phyloP scores from a whole-genome alignment of 2,888 invertebrate genomes.

The Trimorus sp. region DNA sequence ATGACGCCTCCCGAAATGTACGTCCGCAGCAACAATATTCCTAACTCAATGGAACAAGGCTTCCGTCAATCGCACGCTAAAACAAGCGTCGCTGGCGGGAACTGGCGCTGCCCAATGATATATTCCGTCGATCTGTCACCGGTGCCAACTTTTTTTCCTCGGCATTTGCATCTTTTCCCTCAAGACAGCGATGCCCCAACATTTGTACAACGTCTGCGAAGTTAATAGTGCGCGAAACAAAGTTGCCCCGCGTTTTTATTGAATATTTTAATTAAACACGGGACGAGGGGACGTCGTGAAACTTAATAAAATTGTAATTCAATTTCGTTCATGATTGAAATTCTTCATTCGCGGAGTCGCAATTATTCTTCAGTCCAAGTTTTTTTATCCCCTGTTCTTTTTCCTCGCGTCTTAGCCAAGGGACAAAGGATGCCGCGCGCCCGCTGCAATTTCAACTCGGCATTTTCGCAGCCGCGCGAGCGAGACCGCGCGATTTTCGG shows the following conservation, averaged over 20 bases:
- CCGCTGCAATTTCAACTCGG: conserved; percentile 19
- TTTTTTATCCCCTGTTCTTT: conserved; percentile 5
- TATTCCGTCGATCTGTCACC: not conserved
- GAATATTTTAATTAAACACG: conserved; percentile 47
- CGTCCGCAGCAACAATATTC: no score
- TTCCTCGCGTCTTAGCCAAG: not conserved
- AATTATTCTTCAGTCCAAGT: conserved; percentile 26
- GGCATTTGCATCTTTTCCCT: conserved; percentile 1
- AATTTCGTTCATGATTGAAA: conserved; percentile 49
- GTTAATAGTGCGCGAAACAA: conserved; percentile 28
- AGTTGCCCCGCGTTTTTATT: conserved; percentile 24
- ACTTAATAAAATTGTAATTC: conserved; percentile 50
- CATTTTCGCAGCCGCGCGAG: conserved; percentile 3
- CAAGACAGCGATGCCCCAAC: conserved; percentile 2
- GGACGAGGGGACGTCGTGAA: conserved; percentile 26
- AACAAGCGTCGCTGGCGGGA: no score
- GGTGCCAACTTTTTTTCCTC: not conserved
- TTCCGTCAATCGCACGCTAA: no score
- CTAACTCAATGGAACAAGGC: no score
- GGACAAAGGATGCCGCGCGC: conserved; percentile 22
- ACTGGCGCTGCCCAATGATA: no score
- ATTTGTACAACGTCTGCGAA: conserved; percentile 18
- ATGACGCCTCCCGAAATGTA: no score
- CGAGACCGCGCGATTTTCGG: conserved; percentile 17
- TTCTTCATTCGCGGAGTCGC: conserved; percentile 45